Base-by-base conservation (phyloP, 2,113 vertebrate species). In the Tenrec ecaudatus region DNA sequence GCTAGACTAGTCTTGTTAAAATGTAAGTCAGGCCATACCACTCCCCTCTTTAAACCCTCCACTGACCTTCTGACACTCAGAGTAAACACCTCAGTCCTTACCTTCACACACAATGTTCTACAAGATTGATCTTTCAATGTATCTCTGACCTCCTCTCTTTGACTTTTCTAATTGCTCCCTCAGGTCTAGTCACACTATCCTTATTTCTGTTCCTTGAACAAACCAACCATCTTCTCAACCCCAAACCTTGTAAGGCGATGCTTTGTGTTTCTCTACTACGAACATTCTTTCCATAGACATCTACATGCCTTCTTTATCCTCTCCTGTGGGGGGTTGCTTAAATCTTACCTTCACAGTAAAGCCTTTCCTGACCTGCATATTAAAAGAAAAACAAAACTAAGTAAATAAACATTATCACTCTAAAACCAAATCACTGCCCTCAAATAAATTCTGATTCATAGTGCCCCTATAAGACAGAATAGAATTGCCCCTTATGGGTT, bases 1-100 rank as follows among this genome's bases (percentile, higher is more conserved):
- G 36, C 73, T 90, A 86, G 36, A 79, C 16, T 79, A 82, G 77
- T 88, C 68, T 95, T 62, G 4, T 79, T 93, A 94, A 90, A 90
- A 94, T 96, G 25, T 73, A 80, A 90, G 33, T 83, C 68, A 88
- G 57, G 79, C 43, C 57, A 88, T 84, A 36, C 27, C 53, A 91
- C 43, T 91, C 27, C 47, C n/a, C 17, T 83, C 31, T 77, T 87
- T 82, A 95, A 94, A 84, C 31, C 33, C 60, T 92, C 76, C 64
- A 31, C 31, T 88, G 62, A 64, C 58, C 38, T 88, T 80, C 47
- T 60, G 66, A 86, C 27, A 73, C 38, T 87, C 84, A 58, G 22
- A 66, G 27, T 86, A 84, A 83, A 43, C 90, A n/a, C 76, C 22
- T 16, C 82, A 58, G 53, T 88, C 82, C 47, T 93, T 92, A 57